Evolutionary conservation across 2,113 vertebrate genomes (phyloP), one percentile per base, ranked within the genome.

Genomic region (Euleptes europaea): DNA sequence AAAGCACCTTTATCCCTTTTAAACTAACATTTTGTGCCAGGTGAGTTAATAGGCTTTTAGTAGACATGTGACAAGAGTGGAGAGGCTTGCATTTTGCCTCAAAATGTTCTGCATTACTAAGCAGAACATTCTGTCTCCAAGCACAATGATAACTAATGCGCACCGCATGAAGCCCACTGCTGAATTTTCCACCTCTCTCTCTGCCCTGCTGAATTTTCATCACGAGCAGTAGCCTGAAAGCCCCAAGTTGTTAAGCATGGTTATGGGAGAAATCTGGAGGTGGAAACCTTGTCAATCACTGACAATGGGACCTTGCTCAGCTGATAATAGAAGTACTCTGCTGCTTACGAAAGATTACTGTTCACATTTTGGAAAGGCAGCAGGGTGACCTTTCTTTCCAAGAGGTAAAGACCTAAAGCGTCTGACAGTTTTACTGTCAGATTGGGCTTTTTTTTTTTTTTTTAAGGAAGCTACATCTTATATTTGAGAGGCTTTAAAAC

Each of bases 281-380:
- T 44, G 5, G 83, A 86, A 93, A 93, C 82, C 78, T 87, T 92
- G 87, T 92, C 91, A 93, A 4, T 92, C 89, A 93, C 82, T 33
- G 28, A 87, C 80, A 93, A 86, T 13, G 80, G 51, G 38, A 19
- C 57, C 51, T 93, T 91, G 23, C 85, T 92, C n/a, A 76, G 80
- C 60, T 91, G 85, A 87, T 91, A 94, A 92, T 47, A 91, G 88
- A 94, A 88, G 42, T 84, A 38, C 49, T 88, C 33, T 51, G 15
- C 77, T 86, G 75, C 86, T 84, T 91, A 65, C 84, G 67, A 90
- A 89, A 92, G 63, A 86, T 84, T 90, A 92, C 88, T 89, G 33
- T 78, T 91, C 94, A 71, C 47, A 67, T 91, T 92, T 92, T 76
- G 72, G 82, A 92, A 87, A 87, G 73, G 60, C 72, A 84, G 60